phyloP scores from a whole-genome alignment of 2,797 vertebrate species.

The Adrianichthys oophorus region DNA sequence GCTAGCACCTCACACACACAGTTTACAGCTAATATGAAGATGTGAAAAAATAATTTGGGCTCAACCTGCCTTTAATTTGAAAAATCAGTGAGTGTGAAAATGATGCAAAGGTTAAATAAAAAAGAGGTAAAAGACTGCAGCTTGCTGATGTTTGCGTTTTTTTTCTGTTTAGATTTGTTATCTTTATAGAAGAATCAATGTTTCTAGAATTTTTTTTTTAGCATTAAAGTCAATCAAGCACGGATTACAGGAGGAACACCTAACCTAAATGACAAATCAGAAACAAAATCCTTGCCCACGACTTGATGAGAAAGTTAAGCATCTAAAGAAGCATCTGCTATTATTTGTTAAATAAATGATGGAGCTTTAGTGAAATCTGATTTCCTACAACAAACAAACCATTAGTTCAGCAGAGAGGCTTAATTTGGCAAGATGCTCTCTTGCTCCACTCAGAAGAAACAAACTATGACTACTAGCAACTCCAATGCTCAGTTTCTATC shows the following conservation, averaged over 20 bases:
- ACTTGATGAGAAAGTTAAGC: not conserved
- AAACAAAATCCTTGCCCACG: too few species aligned
- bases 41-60: constrained; percentile 28
- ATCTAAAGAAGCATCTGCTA: constrained; percentile 5
- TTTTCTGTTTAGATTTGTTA: not conserved
- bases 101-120: constrained; percentile 36
- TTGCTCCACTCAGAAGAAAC: not conserved
- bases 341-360: constrained; percentile 8
- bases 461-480: constrained; percentile 4
- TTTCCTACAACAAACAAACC: not conserved
- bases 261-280: not conserved
- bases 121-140: constrained; percentile 16
- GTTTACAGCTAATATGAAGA: too few species aligned
- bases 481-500: constrained; percentile 13
- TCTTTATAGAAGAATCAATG: not conserved
- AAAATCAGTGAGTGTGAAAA: constrained; percentile 46
- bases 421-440: constrained; percentile 1
- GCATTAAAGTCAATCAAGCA: too few species aligned
- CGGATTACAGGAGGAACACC: not conserved
- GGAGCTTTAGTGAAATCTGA: constrained; percentile 15
- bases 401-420: constrained; percentile 8
- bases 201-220: not conserved
- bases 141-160: not conserved
- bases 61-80: constrained; percentile 35
- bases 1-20: too few species aligned